Evolutionary conservation across 2,797 vertebrate species (phyloP).

Genomic region (Sebastes matsubarae): DNA sequence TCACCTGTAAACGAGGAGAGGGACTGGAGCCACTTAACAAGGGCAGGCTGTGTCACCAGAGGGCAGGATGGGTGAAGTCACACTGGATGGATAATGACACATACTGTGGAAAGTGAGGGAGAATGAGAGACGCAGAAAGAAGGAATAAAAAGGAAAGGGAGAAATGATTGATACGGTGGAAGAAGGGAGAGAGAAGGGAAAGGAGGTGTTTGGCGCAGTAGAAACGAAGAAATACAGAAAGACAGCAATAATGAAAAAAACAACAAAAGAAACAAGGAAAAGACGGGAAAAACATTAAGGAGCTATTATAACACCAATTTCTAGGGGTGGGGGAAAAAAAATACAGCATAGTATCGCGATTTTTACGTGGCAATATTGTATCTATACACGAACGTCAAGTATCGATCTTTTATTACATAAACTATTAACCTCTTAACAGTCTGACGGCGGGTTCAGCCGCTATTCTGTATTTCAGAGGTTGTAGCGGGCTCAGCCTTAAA

Average conservation of each 20-base stretch:
- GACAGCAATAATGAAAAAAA: not conserved
- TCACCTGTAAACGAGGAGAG: slow-evolving; percentile 93
- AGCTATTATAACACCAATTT: not conserved
- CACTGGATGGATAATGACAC: slow-evolving; percentile 72
- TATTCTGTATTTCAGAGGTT: no score
- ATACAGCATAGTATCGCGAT: no score
- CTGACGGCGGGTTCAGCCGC: no score
- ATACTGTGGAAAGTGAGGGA: slow-evolving; percentile 15
- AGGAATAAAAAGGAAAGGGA: not conserved
- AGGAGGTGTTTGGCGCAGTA: not conserved
- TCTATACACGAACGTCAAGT: fast-evolving
- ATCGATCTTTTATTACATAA: no score
- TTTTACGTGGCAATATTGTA: no score
- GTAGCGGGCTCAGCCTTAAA: no score
- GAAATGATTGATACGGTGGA: slow-evolving; percentile 14
- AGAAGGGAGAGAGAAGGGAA: not conserved
- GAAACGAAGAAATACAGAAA: not conserved
- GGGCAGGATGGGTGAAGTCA: slow-evolving; percentile 75
- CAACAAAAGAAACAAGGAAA: not conserved
- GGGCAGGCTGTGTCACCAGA: slow-evolving; percentile 77
- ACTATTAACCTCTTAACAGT: no score
- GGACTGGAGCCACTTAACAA: slow-evolving; percentile 80
- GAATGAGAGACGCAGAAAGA: slow-evolving; percentile 11
- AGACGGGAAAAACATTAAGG: not conserved
- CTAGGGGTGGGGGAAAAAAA: no score